Evolutionary conservation across 1,140 invertebrate genomes (phyloP).

Genomic region (Plodia interpunctella): DNA sequence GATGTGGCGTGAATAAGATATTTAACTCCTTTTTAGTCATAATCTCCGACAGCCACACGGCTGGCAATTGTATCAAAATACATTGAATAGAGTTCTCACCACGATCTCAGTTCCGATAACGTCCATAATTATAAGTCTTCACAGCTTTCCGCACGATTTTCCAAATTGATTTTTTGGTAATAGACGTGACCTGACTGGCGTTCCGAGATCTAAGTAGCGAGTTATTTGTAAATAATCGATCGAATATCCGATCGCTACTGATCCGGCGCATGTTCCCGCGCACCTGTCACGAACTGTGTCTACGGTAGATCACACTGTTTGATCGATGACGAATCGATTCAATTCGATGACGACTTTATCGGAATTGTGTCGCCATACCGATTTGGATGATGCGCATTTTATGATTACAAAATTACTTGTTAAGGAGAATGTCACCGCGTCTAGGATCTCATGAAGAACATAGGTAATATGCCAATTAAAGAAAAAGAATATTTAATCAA

Average conservation of each 20-base stretch:
- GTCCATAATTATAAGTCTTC: constrained; percentile 23
- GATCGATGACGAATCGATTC: constrained; percentile 69
- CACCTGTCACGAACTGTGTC: constrained; percentile 54
- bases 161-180: constrained; percentile 55
- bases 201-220: constrained; percentile 35
- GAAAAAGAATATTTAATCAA: no score
- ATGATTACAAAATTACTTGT: neutral
- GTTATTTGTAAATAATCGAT: constrained; percentile 62
- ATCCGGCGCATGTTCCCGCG: constrained; percentile 37
- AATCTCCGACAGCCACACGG: neutral
- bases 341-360: constrained; percentile 59
- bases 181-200: constrained; percentile 46
- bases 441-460: neutral
- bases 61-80: constrained; percentile 1
- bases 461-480: neutral
- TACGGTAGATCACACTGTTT: constrained; percentile 63
- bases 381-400: constrained; percentile 24
- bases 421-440: neutral
- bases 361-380: constrained; percentile 50
- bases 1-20: constrained; percentile 41
- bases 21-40: constrained; percentile 37
- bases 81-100: constrained; percentile 17
- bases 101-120: constrained; percentile 11
- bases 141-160: constrained; percentile 58
- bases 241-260: constrained; percentile 37